Base-by-base conservation (phyloP, 2,113 vertebrate species). In the Tretioscincus oriximinensis region DNA sequence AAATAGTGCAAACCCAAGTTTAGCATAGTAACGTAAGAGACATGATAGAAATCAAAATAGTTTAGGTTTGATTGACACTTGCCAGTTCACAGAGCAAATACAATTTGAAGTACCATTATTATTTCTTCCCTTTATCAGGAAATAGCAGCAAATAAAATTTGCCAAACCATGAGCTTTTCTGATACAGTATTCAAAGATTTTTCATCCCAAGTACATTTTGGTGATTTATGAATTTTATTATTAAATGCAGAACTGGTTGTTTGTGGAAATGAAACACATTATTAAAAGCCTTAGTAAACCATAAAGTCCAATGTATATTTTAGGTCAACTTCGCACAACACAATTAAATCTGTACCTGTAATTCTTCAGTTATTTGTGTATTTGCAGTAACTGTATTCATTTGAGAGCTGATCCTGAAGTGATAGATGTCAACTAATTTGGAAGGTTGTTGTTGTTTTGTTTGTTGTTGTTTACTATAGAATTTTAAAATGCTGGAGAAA, bases 401-500 rank as follows among this genome's bases (percentile, higher is more conserved):
- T 80, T 81, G n/a, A 54, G 26, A 77, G 18, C 1, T 88, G 66
- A 77, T 61, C 73, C 2, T 18, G 61, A 9, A 41, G 67, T 41
- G 3, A 41, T 5, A 41, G 35, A 41, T 5, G 5, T 41, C 35
- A 41, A 41, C 35, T 41, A 41, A 41, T 2, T 41, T 41, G 35
- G 35, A 41, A 41, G 35, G 35, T 41, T 41, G 35, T 41, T 41
- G 35, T 41, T 41, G 35, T 41, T n/a, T n/a, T 41, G 35, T 5
- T 41, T n/a, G n/a, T 41, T 41, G 35, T 41, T 41, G 35, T 41
- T 41, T 41, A 41, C 76, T 26, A 81, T 84, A 16, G 83, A 87
- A 84, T 83, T 85, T 73, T 1, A 89, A 41, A 47, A 6, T 12
- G 80, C 11, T n/a, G 1, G 49, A 80, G 64, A 49, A 71, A 90